Evolutionary conservation across 2,888 invertebrate genomes (phyloP).

Genomic region (Tetranychus truncatus): DNA sequence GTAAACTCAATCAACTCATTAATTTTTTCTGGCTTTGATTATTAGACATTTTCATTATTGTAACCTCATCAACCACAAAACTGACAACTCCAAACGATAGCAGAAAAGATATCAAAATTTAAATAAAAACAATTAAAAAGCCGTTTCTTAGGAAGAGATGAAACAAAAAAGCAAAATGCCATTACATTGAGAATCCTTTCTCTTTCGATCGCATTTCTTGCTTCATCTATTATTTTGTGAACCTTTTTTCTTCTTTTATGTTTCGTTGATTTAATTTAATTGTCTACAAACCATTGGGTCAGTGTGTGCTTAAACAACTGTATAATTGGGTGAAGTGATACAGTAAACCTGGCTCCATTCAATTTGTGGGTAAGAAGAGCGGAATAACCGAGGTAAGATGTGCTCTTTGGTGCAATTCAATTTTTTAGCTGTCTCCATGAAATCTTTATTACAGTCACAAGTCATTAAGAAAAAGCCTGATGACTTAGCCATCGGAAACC

Average conservation of each 20-base stretch:
- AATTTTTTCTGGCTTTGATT: too few relatives aligned
- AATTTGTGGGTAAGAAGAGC: conserved; percentile 15
- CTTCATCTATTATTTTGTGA: too few relatives aligned
- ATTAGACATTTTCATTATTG: too few relatives aligned
- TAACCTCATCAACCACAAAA: too few relatives aligned
- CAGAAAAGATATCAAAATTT: too few relatives aligned
- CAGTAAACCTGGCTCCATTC: conserved; percentile 24
- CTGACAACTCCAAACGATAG: too few relatives aligned
- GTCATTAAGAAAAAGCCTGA: conserved; percentile 22
- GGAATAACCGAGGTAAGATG: conserved; percentile 23
- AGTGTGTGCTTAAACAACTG: conserved; percentile 3
- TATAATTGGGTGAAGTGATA: conserved; percentile 27
- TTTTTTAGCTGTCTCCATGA: conserved; percentile 21
- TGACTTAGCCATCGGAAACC: conserved; percentile 18
- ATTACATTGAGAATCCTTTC: too few relatives aligned
- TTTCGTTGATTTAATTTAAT: not conserved
- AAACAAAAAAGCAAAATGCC: too few relatives aligned
- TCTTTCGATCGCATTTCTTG: too few relatives aligned
- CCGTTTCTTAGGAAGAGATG: too few relatives aligned
- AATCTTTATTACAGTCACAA: conserved; percentile 22
- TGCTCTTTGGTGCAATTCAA: conserved; percentile 20
- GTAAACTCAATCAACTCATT: too few relatives aligned
- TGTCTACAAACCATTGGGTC: not conserved
- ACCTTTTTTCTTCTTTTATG: not conserved
- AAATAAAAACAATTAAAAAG: too few relatives aligned